Percentiles rank a stretch among this genome's conserved stretches.
These are phyloP conservation scores for Oedothorax gibbosus DNA, from an alignment of 1,140 invertebrate species.

Conservation along the genomic window DNA sequence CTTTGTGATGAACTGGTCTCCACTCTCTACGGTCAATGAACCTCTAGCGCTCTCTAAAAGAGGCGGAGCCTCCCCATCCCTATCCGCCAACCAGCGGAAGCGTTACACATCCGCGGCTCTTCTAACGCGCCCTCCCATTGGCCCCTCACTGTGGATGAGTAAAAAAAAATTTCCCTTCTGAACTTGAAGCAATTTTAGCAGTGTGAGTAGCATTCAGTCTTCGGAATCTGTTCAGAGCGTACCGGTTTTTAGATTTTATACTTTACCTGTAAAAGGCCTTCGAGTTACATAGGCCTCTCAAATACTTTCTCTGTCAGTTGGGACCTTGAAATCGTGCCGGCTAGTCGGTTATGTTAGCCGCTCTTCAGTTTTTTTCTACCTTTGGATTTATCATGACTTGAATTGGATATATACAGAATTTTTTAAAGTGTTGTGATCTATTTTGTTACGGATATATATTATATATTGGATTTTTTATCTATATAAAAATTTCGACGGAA, in stretches of 20 bases:
- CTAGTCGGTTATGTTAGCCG: slow-evolving; percentile 3
- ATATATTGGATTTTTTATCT: slow-evolving; percentile 13
- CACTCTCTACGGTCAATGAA: slow-evolving; percentile 51
- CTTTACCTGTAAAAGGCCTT: slow-evolving; percentile 31
- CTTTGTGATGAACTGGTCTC: no score
- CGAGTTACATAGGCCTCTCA: slow-evolving; percentile 35
- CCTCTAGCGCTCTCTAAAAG: slow-evolving; percentile 11
- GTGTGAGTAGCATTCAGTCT: slow-evolving; percentile 27
- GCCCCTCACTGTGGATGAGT: background rate
- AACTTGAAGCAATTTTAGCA: slow-evolving; percentile 48
- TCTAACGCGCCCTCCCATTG: slow-evolving; percentile 25
- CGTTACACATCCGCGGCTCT: slow-evolving; percentile 31
- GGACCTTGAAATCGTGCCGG: slow-evolving; percentile 60
- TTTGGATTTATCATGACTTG: background rate
- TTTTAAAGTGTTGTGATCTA: background rate
- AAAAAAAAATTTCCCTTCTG: slow-evolving; percentile 1
- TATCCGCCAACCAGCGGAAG: slow-evolving; percentile 48
- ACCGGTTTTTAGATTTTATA: slow-evolving; percentile 38
- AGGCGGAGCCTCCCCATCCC: slow-evolving; percentile 24
- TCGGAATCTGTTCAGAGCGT: slow-evolving; percentile 41
- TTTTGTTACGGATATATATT: slow-evolving; percentile 41
- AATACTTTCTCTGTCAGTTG: slow-evolving; percentile 62
- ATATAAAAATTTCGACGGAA: slow-evolving; percentile 5
- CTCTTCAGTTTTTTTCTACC: background rate
- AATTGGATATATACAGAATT: background rate